Evolutionary conservation across 2,113 vertebrate species (phyloP), one percentile per base, ranked within the genome.

Genomic region (Myodes glareolus): DNA sequence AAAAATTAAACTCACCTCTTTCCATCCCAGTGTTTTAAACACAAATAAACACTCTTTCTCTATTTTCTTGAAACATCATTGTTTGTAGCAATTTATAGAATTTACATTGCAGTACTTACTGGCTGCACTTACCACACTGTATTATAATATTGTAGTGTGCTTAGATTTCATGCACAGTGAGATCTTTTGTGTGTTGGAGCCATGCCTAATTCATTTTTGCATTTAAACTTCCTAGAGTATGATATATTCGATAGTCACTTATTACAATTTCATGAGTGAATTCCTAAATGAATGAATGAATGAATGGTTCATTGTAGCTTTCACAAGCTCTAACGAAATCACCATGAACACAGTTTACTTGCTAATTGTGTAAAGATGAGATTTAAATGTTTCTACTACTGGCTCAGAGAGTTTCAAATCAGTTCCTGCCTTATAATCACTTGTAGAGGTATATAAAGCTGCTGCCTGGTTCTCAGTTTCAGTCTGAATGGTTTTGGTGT

Each of bases 121-220:
- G 75, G 80, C 67, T 92, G 72, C 14, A 58, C 21, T 78, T 89
- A 73, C 12, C 39, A 86, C 2, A 72, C 42, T 23, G 16, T 65
- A 85, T 94, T 92, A 81, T 81, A 58, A 31, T 82, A 85, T 88
- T 94, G 50, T 36, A 91, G 75, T 72, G 50, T 90, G 39, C 75
- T 92, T 92, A 55, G 47, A 58, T 93, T 90, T 67, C 39, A 70
- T 45, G 31, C 6, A 75, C 21, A 42, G 55, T 3, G 39, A 84
- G 68, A 72, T 91, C 75, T 90, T 93, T 65, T 67, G 27, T 47
- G 42, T 93, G 19, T 65, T 97, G 84, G 80, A 96, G 80, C 55
- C 7, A 23, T 94, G 87, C 84, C 92, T 93, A 93, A 95, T 94
- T 97, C 58, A 85, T 87, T 84, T 42, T 94, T 96, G 23, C 61